Evolutionary conservation across 2,888 invertebrate species (phyloP), one percentile per base, ranked within the genome.

Genomic region (Drosophila diplacantha): DNA sequence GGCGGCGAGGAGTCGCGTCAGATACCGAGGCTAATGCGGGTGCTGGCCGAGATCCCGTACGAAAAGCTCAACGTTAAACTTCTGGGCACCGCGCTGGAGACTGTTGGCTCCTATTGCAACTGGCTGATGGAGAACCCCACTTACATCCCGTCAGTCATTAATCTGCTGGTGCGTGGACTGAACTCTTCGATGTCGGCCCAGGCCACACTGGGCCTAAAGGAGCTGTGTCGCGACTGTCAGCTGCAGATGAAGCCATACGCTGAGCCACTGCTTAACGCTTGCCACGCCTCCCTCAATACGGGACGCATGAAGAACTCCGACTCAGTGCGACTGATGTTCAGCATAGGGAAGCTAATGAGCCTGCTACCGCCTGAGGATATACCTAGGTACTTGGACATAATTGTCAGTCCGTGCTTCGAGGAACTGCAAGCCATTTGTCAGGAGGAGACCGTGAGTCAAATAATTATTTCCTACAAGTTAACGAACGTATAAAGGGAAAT

Each of bases 131-230:
- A 90, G 50, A 93, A 94, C 88, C 92, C 93, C 0, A 90, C 91
- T 18, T 91, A 92, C 86, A 89, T 95, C 69, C 90, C 90, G 26
- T 90, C 90, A 61, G 91, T 93, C 7, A 89, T 95, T 55, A 92
- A 93, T n/a, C 88, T 95, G 22, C 88, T 95, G 4, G 89, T 91
- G 16, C 89, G 92, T 34, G 93, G 94, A 2, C 87, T 95, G 12
- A 90, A 92, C 72, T 89, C 91, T 0, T 90, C 92, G 29, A 93
- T 94, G 65, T 92, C 94, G 0, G 93, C 94, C 5, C 92, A 94
- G 56, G 93, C 96, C 1, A 96, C 96, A 5, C 92, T 96, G 87
- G 96, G 97, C 24, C 90, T 97, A 12, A 95, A 96, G 85, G 96
- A 96, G 83, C 91, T 98, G 37, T 93, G 95, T 32, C 90, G 93